Conservation (phyloP, 23 tunicate species). For the Styela plicata region DNA sequence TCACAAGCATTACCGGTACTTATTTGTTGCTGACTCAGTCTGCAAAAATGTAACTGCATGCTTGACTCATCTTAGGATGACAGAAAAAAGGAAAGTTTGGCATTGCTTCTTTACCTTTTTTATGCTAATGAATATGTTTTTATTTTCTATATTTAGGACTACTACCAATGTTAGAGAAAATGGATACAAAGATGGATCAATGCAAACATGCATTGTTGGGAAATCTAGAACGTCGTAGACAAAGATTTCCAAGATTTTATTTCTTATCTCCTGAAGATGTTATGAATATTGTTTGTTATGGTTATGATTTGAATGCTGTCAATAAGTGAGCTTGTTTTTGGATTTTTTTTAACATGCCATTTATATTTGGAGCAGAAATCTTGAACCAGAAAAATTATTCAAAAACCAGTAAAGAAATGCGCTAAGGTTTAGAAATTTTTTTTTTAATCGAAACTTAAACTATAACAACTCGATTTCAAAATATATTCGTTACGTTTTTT, state of each 20-base stretch:
- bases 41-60: too few species aligned
- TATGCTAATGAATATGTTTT: too few species aligned
- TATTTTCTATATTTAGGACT: constrained; percentile 45
- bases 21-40: too few species aligned
- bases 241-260: constrained; percentile 80
- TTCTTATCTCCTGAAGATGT: constrained; percentile 93
- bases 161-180: constrained; percentile 86
- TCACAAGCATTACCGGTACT: too few species aligned
- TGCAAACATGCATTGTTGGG: constrained; percentile 94
- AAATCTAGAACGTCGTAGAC: constrained; percentile 86
- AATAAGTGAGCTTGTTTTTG: constrained; percentile 78
- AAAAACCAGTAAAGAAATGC: background rate
- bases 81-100: too few species aligned
- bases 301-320: constrained; percentile 81
- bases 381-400: too few species aligned
- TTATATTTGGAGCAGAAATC: background rate
- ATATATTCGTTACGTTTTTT: too few species aligned
- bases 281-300: constrained; percentile 86
- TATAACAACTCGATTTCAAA: too few species aligned
- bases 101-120: too few species aligned
- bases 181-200: constrained; percentile 83
- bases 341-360: background rate
- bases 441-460: too few species aligned
- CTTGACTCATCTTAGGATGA: too few species aligned
- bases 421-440: background rate